These are phyloP conservation scores for Polydrusus tereticollis DNA, from an alignment of 2,888 invertebrate species.

Conservation along the genomic window DNA sequence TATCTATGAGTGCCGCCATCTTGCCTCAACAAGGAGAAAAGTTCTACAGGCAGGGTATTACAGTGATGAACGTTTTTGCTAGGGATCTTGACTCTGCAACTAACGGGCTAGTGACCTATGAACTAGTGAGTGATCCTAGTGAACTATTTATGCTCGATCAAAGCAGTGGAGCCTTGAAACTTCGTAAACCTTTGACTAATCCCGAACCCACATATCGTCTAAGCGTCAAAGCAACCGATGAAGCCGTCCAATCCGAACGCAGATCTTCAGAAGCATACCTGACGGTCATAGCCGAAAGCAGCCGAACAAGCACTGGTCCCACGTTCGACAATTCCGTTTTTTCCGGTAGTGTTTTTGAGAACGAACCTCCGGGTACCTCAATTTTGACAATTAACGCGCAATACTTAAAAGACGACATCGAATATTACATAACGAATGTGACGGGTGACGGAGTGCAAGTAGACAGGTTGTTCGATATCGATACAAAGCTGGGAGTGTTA, in stretches of 20 bases:
- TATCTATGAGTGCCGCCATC: conserved; percentile 93
- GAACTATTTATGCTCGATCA: conserved; percentile 87
- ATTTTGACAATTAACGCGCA: conserved; percentile 85
- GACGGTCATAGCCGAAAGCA: conserved; percentile 80
- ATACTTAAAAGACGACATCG: conserved; percentile 77
- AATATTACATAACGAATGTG: conserved; percentile 92
- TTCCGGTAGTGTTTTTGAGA: conserved; percentile 87
- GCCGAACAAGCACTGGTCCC: conserved; percentile 71
- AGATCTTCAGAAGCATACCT: conserved; percentile 90
- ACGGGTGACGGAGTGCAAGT: conserved; percentile 82
- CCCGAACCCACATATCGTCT: conserved; percentile 85
- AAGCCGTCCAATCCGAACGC: conserved; percentile 89
- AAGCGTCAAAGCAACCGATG: conserved; percentile 90
- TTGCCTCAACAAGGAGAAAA: conserved; percentile 71
- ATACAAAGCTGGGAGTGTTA: conserved; percentile 88
- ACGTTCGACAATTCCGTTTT: conserved; percentile 73
- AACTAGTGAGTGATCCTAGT: conserved; percentile 82
- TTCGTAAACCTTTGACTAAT: conserved; percentile 73
- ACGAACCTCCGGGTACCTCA: conserved; percentile 88
- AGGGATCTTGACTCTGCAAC: conserved; percentile 91
- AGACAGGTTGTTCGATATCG: conserved; percentile 92
- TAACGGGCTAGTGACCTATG: conserved; percentile 93
- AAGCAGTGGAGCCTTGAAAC: conserved; percentile 80
- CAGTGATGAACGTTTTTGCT: conserved; percentile 83
- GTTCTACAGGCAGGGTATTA: conserved; percentile 73